Base-by-base conservation (phyloP, 2,113 vertebrate genomes). In the Pelecanoides urinatrix region DNA sequence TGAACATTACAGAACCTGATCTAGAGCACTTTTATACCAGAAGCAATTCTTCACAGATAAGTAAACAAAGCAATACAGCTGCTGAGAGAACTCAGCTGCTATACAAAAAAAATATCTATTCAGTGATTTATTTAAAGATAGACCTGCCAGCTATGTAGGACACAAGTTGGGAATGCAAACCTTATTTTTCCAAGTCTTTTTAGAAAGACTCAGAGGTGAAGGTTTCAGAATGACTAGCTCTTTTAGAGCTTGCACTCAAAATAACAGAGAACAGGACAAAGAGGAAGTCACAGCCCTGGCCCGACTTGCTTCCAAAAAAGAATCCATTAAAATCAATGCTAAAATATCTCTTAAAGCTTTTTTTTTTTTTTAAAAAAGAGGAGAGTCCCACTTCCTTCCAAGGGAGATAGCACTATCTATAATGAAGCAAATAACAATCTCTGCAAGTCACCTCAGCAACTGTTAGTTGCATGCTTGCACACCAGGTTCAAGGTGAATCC, bases 181-280 rank as follows among this genome's bases (percentile, higher is more conserved):
- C 76, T 73, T 61, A 49, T 30, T 79, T 88, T 89, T 40, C 44
- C 12, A 83, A 76, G 45, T 29, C 2, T 61, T 83, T 85, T 3
- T 0, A 15, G 7, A 49, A 81, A n/a, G 1, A 63, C 42, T 66
- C 42, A 83, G 74, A 58, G 83, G 22, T 14, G 45, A 38, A 74
- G 50, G 38, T 65, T 92, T 88, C 56, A 56, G 75, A 95, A 94
- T 55, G n/a, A 82, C 23, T 55, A 88, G 32, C 4, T 65, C 44
- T 89, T 91, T 89, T 25, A 72, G 32, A 88, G 29, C 40, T 75
- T 84, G 56, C 65, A 59, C n/a, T 61, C 55, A 81, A 83, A 92
- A 40, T 70, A 93, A 93, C 21, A 78, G n/a, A 70, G 52, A 91
- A 66, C 74, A 96, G 90, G 81, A 94, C 95, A 94, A 96, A 84